These are phyloP conservation scores for Spodoptera picta DNA, from an alignment of 2,888 invertebrate species.

Conservation along the genomic window DNA sequence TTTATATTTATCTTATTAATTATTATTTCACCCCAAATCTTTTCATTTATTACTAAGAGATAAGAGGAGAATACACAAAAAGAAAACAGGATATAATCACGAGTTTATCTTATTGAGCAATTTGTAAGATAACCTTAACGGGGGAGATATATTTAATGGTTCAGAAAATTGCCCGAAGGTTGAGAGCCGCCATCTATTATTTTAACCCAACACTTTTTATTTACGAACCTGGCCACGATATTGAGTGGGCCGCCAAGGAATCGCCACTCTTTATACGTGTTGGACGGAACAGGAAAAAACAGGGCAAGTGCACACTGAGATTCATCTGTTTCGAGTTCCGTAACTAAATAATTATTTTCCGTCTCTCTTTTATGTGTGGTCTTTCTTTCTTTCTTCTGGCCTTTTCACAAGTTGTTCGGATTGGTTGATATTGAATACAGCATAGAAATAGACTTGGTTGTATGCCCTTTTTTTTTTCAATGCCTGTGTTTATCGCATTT, in stretches of 20 bases:
- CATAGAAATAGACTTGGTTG: too few species aligned
- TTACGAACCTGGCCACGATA: neutral
- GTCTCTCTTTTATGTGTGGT: too few species aligned
- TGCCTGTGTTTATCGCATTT: too few species aligned
- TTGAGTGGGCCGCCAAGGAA: neutral
- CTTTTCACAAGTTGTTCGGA: too few species aligned
- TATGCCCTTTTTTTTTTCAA: too few species aligned
- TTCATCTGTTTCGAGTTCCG: too few species aligned
- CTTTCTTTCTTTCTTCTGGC: too few species aligned
- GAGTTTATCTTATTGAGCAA: conserved; percentile 51
- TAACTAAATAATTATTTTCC: too few species aligned
- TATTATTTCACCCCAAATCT: too few species aligned
- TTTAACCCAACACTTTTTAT: conserved; percentile 28
- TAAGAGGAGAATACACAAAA: conserved; percentile 24
- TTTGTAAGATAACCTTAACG: conserved; percentile 46
- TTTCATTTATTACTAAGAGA: neutral
- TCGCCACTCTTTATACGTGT: conserved; percentile 1
- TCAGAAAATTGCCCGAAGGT: conserved; percentile 48
- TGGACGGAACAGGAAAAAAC: neutral
- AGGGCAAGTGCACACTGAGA: too few species aligned
- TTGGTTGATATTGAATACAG: too few species aligned
- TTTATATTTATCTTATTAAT: too few species aligned
- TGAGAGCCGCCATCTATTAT: conserved; percentile 40
- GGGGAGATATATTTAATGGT: conserved; percentile 50
- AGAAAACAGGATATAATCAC: conserved; percentile 43